Evolutionary conservation across 2,888 invertebrate genomes (phyloP), one percentile per base, ranked within the genome.

Genomic region (Erannis defoliaria): DNA sequence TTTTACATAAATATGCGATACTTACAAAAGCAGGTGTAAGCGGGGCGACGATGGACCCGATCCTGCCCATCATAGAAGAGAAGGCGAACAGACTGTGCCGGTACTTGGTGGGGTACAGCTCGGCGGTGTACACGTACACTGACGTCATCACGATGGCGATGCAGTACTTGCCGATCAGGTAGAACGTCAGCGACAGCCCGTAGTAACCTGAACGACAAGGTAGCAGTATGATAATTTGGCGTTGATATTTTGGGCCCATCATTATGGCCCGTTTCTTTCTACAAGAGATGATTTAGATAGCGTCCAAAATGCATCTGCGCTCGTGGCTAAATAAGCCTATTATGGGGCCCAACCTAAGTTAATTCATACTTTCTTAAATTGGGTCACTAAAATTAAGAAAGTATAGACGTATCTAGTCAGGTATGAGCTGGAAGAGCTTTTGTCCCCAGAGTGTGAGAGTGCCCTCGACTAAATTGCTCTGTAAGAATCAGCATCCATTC

Each of bases 31-130:
- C 87, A 14, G 94, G 94, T 2, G 95, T 94, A 70, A 95, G 95
- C 0, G 96, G 95, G 0, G 96, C 95, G 35, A 94, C 74, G 82
- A 95, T 95, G 1, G 95, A 94, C 0, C 96, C 96, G 48, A 96
- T 84, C 29, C 95, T 88, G 12, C 95, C 95, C 66, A 95, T 88
- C 95, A 95, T 95, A 9, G 95, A 95, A 71, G 95, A 95, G 64
- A 94, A 90, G 0, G 94, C 94, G 54, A 95, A 89, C 64, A 95
- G 82, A 42, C 94, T 94, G 76, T 95, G 95, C 0, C 96, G 87
- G 45, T 94, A 85, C 72, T 93, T 92, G 21, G 95, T 96, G 5
- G 96, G 95, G 77, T 95, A 96, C 76, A 96, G 84, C 84, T 96
- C 96, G 3, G 95, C 91, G 0, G 95, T 95, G 75, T 94, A 95